Base-by-base conservation (phyloP, 2,888 invertebrate genomes). In the Timandra comae region DNA sequence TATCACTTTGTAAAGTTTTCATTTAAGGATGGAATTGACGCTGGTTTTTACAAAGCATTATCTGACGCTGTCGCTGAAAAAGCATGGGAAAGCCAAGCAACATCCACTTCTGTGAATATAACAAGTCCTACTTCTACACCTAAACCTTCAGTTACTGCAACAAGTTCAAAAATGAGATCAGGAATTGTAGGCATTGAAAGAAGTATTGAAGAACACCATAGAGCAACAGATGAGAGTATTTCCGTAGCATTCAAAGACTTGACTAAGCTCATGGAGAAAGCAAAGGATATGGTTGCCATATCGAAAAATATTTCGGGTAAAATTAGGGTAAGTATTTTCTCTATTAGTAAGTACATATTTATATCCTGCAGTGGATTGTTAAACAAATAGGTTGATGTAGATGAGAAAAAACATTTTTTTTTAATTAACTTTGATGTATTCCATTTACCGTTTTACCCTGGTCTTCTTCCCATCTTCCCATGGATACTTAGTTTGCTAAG, bases 141-240 rank as follows among this genome's bases (percentile, higher is more conserved):
- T 3, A 70, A 59, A 35, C 54, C 71, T 10, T 60, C 67, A 12
- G 46, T 56, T 4, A 45, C 61, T 26, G 69, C 75, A 7, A 74
- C 84, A 0, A 80, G 67, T 46, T 91, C 93, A 30, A 93, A 93
- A 72, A 88, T 92, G 26, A 85, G 94, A 29, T 92, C 93, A 5
- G 99, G 99, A 28, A 99, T 99, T 58, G 93, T 95, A 26, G 99
- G 99, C 1, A 99, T 99, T 52, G 99, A 99, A 74, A 89, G 96
- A 55, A 92, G 93, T 54, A 89, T 99, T 41, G 93, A 96, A 61
- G 94, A 96, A 62, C 95, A 95, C 64, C 95, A 97, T 29, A 92
- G 93, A 70, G 93, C 93, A 24, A 96, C 97, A 0, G 96, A 97
- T 79, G 91, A 94, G 61, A 96, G 94, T 63, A 99, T 99, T 52